These are phyloP conservation scores for Globicephala melas DNA, from an alignment of 2,113 vertebrate species.

Conservation along the genomic window DNA sequence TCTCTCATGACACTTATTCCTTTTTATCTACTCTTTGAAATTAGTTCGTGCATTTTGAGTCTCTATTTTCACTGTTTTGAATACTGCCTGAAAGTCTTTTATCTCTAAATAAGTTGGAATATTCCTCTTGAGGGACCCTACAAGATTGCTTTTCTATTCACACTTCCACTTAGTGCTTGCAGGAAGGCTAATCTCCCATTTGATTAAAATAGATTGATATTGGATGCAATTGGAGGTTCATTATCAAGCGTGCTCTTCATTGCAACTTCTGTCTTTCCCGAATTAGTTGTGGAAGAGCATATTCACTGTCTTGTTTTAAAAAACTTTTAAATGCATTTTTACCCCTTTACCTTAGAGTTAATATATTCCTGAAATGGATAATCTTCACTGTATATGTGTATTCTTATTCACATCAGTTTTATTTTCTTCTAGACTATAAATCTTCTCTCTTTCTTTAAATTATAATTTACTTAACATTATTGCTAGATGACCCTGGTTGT, in stretches of 20 bases:
- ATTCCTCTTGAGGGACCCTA: neutral
- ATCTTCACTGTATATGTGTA: neutral
- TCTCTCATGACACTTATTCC: neutral
- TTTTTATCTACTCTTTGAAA: neutral
- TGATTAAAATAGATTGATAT: conserved; percentile 54
- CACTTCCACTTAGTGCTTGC: neutral
- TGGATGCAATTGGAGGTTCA: conserved; percentile 31
- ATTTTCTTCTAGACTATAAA: neutral
- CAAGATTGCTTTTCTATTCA: neutral
- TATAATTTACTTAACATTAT: neutral
- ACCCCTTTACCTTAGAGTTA: neutral
- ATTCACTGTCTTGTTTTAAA: neutral
- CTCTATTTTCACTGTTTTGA: neutral
- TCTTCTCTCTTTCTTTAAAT: neutral
- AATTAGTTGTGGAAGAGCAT: neutral
- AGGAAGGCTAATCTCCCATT: conserved; percentile 38
- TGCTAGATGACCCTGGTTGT: neutral
- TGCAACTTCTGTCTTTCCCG: neutral
- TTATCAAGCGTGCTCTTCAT: conserved; percentile 31
- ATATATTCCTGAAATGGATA: neutral
- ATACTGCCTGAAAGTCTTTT: neutral
- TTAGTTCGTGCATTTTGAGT: neutral
- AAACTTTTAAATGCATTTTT: neutral
- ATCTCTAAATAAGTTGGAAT: conserved; percentile 31
- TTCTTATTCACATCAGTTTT: neutral